Evolutionary conservation across 2,888 invertebrate species (phyloP).

Genomic region (Cephus pulcher): DNA sequence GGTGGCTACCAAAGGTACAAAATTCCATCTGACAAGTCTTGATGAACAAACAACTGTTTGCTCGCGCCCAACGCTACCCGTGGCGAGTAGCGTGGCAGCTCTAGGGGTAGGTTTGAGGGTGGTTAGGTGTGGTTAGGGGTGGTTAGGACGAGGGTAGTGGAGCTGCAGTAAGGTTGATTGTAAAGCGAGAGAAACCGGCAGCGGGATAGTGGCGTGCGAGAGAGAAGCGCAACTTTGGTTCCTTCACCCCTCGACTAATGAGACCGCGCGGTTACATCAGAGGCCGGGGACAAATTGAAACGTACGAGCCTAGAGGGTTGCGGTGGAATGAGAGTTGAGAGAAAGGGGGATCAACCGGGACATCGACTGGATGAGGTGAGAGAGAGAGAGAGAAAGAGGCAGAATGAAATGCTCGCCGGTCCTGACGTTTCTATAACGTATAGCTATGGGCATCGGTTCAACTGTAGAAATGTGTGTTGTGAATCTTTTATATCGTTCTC

Average conservation of each 20-base stretch:
- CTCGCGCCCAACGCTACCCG: slow-evolving; percentile 43
- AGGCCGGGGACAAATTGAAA: slow-evolving; percentile 64
- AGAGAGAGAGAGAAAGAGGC: slow-evolving; percentile 26
- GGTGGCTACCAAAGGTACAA: background rate
- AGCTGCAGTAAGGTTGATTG: slow-evolving; percentile 60
- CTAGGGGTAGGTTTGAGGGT: background rate
- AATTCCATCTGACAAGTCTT: background rate
- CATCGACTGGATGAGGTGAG: background rate
- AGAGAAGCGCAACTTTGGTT: slow-evolving; percentile 34
- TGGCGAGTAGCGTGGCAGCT: background rate
- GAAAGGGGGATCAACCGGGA: background rate
- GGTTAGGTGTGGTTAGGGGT: slow-evolving; percentile 27
- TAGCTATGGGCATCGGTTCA: background rate
- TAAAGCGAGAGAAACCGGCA: slow-evolving; percentile 42
- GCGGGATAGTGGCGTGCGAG: slow-evolving; percentile 29
- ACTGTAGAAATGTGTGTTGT: background rate
- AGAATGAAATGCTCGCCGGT: slow-evolving; percentile 19
- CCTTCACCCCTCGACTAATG: slow-evolving; percentile 58
- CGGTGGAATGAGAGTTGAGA: slow-evolving; percentile 1
- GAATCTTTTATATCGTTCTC: background rate
- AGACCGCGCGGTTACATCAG: slow-evolving; percentile 64
- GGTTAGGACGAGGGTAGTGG: slow-evolving; percentile 36
- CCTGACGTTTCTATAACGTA: background rate
- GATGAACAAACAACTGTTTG: slow-evolving; percentile 52
- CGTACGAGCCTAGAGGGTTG: slow-evolving; percentile 60